Base-by-base conservation (phyloP, 2,113 vertebrate genomes). In the Dicerorhinus sumatrensis region DNA sequence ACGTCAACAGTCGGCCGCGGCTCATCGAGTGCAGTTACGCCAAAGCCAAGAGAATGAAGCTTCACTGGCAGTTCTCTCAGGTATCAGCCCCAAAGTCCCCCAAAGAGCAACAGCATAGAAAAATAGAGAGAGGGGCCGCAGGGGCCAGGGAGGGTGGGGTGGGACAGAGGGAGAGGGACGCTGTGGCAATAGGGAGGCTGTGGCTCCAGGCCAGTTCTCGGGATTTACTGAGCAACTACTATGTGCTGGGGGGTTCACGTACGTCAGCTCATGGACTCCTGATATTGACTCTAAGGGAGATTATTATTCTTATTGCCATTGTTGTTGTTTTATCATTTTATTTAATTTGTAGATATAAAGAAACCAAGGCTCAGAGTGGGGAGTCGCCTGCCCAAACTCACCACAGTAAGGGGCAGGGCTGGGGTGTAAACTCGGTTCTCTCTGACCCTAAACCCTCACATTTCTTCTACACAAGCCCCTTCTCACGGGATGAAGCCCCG, bases 11-110 rank as follows among this genome's bases (percentile, higher is more conserved):
- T 98, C 98, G 99, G 85, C 99, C 99, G 5, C 98, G 99, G 95
- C 99, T 99, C 98, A 99, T 99, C 25, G 99, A 99, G 98, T 99
- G 99, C 99, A 99, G 99, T 98, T 99, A 99, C 7, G 99, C 99
- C 97, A 98, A 99, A 97, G 99, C 99, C 98, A 99, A 99, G 99
- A 99, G 99, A 97, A 99, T 99, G 99, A 99, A 99, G 98, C 99
- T 99, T 84, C 99, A 99, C 98, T 99, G 99, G 99, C 99, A 99
- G 94, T 99, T 99, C 98, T 99, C 99, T 99, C 99, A 99, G 99
- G 99, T 98, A 80, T 98, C 12, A 20, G 65, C 88, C 25, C 60
- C 6, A 3, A 21, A 46, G 56, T 17, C n/a, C 48, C 56, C 29
- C 0, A 13, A 42, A 36, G 23, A 48, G 18, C 0, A 1, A 0